Evolutionary conservation across 2,797 vertebrate species (phyloP), one percentile per base, ranked within the genome.

Genomic region (Rhinophrynus dorsalis): DNA sequence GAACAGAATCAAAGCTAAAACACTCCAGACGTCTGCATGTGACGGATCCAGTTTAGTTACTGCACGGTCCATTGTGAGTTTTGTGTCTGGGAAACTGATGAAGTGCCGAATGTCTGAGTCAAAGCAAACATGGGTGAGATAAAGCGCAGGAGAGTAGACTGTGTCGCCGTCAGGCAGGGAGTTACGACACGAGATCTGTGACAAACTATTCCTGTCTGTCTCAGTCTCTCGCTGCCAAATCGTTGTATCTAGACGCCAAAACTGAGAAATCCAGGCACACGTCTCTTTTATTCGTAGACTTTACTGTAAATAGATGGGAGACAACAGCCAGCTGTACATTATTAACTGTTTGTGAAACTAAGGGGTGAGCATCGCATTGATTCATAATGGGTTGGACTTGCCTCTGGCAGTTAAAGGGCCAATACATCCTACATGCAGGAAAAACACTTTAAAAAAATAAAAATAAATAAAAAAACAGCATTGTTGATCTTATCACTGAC

Each of bases 151-250:
- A n/a, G 30, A 35, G 50, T 26, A 32, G 35, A 21, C 5, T 13
- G 9, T 7, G 38, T 29, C 8, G 21, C 23, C 17, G 33, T 20
- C 54, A 13, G 32, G 35, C 29, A 56, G n/a, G n/a, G n/a, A n/a
- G n/a, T n/a, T n/a, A n/a, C n/a, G 29, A 18, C 24, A 15, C 2
- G 8, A 42, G 40, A 58, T 30, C 15, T 21, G 35, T 54, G 33
- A 51, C 24, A 1, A 30, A 24, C 45, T 60, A 52, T 67, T 56
- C 27, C 64, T 27, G 54, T 68, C 66, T 40, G 24, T 33, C 45
- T 44, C 20, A 11, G 18, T 13, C 23, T 3, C 47, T 54, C 17
- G 2, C 55, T 59, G 66, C 66, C 66, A 68, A 51, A 51, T 23
- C 44, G 11, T 30, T 18, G 12, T 48, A 15, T 60, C 11, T 15